Evolutionary conservation across 1,140 invertebrate genomes (phyloP).

Genomic region (Lethocerus indicus): DNA sequence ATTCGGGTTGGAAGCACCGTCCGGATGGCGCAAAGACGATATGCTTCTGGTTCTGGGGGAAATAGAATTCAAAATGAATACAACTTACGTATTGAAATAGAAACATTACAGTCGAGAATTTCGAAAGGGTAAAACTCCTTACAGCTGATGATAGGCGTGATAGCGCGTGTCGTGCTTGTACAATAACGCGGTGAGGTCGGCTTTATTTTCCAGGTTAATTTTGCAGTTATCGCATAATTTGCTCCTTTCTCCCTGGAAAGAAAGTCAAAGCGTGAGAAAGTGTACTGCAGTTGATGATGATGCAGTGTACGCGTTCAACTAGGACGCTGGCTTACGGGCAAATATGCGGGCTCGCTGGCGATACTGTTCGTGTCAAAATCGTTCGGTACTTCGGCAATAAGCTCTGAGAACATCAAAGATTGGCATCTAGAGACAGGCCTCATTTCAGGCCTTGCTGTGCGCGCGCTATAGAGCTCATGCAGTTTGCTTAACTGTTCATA

Average conservation of each 20-base stretch:
- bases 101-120: too few relatives aligned
- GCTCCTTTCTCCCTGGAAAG: slow-evolving; percentile 15
- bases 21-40: slow-evolving; percentile 63
- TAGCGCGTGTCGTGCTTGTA: slow-evolving; percentile 4
- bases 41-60: slow-evolving; percentile 31
- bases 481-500: slow-evolving; percentile 48
- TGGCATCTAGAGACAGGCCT: slow-evolving; percentile 34
- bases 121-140: slow-evolving; percentile 3
- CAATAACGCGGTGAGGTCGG: slow-evolving; percentile 3
- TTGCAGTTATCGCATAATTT: slow-evolving; percentile 56
- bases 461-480: slow-evolving; percentile 44
- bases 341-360: slow-evolving; percentile 56
- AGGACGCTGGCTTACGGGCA: slow-evolving; percentile 15
- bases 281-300: not conserved
- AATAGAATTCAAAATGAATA: not conserved
- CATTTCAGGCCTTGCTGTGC: slow-evolving; percentile 26
- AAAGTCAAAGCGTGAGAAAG: not conserved
- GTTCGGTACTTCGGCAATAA: slow-evolving; percentile 25
- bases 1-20: slow-evolving; percentile 82
- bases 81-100: not conserved
- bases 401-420: slow-evolving; percentile 51
- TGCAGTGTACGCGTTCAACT: not conserved
- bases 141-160: slow-evolving; percentile 9
- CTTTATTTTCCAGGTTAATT: slow-evolving; percentile 28
- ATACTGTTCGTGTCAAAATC: slow-evolving; percentile 38